Evolutionary conservation across 1,140 invertebrate genomes (phyloP), one percentile per base, ranked within the genome.

Genomic region (Drosophila carrolli): DNA sequence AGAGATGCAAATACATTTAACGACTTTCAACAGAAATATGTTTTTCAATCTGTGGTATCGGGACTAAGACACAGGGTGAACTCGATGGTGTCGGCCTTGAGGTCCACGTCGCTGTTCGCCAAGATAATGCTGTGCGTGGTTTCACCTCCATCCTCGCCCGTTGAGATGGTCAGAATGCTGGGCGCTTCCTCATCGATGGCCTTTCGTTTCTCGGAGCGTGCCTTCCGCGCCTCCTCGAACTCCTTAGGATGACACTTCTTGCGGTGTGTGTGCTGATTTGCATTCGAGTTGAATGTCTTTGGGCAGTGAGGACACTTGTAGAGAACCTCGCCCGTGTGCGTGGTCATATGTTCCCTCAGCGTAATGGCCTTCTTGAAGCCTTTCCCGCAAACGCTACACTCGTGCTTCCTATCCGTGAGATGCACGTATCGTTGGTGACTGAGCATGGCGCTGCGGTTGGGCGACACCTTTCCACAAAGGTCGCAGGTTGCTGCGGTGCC

Each of bases 291-390:
- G 58, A 92, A 92, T 6, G 90, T 92, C 54, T 82, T 81, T 0
- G 91, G 79, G 44, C 92, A 92, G 59, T 91, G 84, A 5, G 86
- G 91, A 58, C 92, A 92, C 55, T 72, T 90, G 66, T 92, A 92
- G 9, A 92, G 63, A 14, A 86, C 78, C 56, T 92, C 89, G 11
- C 92, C 92, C 0, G 90, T 91, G n/a, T 92, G 92, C 23, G 68
- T 79, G 16, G 92, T 71, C 86, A 92, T 91, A 72, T 92, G 92
- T 58, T 92, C 92, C 67, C 75, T 82, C 1, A 92, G 70, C 19
- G 80, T 81, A 8, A 92, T 85, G 38, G 84, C 82, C 38, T 91
- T 91, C 32, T 92, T 92, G 35, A 92, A 92, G 7, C 79, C 77
- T 54, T 92, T 92, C 1, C 60, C 44, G 40, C 91, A 92, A 9